A percentile compares a stretch with the other conserved stretches of the same genome.
These are phyloP conservation scores for Enteromius afrohamiltoni DNA, from an alignment of 2,797 vertebrate species.

Conservation along the genomic window DNA sequence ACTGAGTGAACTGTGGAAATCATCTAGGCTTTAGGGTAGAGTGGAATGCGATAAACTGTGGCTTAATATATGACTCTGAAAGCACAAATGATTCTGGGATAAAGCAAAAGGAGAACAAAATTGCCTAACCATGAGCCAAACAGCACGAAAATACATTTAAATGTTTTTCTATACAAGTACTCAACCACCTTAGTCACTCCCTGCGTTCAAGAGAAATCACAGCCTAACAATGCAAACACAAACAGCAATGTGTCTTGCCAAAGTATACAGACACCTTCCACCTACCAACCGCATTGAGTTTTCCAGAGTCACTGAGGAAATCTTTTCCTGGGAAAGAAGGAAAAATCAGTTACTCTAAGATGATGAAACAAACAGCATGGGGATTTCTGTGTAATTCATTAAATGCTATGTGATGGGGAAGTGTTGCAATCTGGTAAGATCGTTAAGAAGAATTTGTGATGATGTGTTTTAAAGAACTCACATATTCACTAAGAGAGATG, in stretches of 20 bases:
- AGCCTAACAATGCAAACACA: background rate
- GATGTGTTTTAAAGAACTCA: background rate
- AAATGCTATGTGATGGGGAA: background rate
- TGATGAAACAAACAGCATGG: background rate
- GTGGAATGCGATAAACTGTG: background rate
- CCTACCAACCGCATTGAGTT: slow-evolving; percentile 86
- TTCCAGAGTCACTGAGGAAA: slow-evolving; percentile 82
- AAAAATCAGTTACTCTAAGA: background rate
- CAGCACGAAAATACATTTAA: background rate
- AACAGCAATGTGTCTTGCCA: background rate
- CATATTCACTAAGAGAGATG: background rate
- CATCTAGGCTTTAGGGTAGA: background rate
- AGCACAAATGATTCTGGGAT: background rate
- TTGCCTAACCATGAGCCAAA: background rate
- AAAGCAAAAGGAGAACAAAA: background rate
- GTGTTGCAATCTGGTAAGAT: background rate
- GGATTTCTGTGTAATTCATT: background rate
- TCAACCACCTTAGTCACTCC: background rate
- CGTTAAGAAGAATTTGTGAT: background rate
- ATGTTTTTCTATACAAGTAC: background rate
- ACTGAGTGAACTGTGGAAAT: background rate
- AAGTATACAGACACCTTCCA: slow-evolving; percentile 57
- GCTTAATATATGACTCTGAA: background rate
- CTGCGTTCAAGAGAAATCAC: slow-evolving; percentile 2
- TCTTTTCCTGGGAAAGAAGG: slow-evolving; percentile 79